phyloP scores from a whole-genome alignment of 64 coral and sea anemone species.

The Hydrozoanthus tunicans region DNA sequence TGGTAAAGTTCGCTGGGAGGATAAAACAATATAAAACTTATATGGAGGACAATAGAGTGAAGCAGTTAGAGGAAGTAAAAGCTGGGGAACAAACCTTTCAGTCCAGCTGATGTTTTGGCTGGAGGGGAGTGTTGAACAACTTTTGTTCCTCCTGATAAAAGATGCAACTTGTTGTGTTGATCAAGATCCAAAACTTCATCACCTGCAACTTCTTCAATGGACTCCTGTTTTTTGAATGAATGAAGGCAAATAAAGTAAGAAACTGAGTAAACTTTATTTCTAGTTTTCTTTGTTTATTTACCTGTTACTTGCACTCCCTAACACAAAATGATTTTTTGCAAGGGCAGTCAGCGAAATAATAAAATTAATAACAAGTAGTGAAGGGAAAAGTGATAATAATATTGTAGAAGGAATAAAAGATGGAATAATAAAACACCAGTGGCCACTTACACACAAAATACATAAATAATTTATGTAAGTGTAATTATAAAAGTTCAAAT shows the following conservation, averaged over 20 bases:
- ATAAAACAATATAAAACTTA: too few relatives aligned
- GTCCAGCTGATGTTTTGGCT: constrained; percentile 73
- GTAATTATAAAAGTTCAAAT: constrained; percentile 1
- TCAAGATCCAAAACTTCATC: constrained; percentile 89
- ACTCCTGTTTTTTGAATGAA: constrained; percentile 63
- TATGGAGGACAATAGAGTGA: too few relatives aligned
- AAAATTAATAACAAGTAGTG: background rate
- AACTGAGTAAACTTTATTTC: background rate
- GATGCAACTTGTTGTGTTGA: constrained; percentile 90
- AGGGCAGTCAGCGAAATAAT: background rate
- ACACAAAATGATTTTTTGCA: background rate
- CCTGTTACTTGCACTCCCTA: background rate
- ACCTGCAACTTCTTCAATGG: constrained; percentile 71
- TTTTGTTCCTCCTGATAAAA: constrained; percentile 96
- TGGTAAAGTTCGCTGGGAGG: too few relatives aligned
- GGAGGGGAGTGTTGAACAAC: constrained; percentile 97
- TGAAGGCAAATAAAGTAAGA: background rate
- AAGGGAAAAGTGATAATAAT: too few relatives aligned
- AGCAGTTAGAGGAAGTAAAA: too few relatives aligned
- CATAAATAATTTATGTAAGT: background rate
- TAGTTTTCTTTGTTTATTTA: background rate
- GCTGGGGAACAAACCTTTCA: constrained; percentile 64
- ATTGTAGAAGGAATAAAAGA: too few relatives aligned
- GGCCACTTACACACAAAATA: background rate
- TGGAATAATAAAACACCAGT: background rate